These are phyloP conservation scores for Pocillopora damicornis DNA, from an alignment of 64 coral and sea anemone species.

Conservation along the genomic window DNA sequence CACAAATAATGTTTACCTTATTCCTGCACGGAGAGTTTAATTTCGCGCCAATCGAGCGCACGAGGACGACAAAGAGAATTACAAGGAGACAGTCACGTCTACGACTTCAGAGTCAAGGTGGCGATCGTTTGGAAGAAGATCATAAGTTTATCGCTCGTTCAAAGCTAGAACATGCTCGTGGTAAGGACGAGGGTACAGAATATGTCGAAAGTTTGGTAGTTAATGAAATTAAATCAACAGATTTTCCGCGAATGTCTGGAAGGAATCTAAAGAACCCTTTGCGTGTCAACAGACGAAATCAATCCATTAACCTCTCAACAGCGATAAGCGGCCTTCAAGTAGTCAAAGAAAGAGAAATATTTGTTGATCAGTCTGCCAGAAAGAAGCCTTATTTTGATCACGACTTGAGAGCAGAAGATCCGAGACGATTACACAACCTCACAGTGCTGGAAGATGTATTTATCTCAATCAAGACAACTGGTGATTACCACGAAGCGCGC, in stretches of 20 bases:
- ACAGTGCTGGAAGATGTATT: conserved; percentile 64
- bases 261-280: conserved; percentile 9
- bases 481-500: conserved; percentile 54
- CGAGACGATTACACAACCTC: neutral
- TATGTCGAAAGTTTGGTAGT: neutral
- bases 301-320: conserved; percentile 15
- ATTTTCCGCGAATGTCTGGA: neutral
- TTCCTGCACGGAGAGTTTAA: conserved; percentile 38
- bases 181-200: neutral
- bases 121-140: neutral
- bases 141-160: conserved; percentile 3
- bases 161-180: conserved; percentile 3
- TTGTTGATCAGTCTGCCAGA: neutral
- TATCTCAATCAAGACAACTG: conserved; percentile 80
- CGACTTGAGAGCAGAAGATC: neutral
- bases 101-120: conserved; percentile 29
- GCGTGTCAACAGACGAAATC: conserved; percentile 19
- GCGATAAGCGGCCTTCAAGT: neutral
- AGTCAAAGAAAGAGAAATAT: neutral
- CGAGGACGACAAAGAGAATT: neutral
- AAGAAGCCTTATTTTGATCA: neutral
- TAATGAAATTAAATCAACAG: conserved; percentile 24
- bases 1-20: conserved; percentile 28
- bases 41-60: conserved; percentile 23
- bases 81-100: neutral